Conservation (phyloP, 2,888 invertebrate species). For the Adineta ricciae region DNA sequence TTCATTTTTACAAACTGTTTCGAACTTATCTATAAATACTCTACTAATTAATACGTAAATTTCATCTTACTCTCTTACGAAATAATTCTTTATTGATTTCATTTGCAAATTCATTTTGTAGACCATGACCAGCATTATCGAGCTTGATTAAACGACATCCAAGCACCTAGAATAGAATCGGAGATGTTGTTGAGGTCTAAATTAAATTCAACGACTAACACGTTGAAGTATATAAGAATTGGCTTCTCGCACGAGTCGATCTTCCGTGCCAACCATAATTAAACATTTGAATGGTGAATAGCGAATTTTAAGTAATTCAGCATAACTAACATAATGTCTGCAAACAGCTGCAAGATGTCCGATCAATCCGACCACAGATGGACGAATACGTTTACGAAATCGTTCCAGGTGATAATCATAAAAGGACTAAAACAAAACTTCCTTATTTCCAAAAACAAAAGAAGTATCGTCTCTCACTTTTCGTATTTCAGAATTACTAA, state of each 20-base stretch:
- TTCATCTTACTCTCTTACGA: neutral
- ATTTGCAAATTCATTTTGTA: neutral
- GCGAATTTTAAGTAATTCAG: conserved; percentile 17
- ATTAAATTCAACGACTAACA: neutral
- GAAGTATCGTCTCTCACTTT: neutral
- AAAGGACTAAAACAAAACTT: neutral
- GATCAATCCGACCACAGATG: neutral
- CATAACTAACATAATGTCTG: conserved; percentile 14
- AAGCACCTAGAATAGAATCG: neutral
- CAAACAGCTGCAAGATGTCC: neutral
- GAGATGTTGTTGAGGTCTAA: neutral
- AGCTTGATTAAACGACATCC: neutral
- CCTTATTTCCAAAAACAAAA: too few species aligned
- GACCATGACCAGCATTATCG: conserved; percentile 14
- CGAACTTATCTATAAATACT: neutral
- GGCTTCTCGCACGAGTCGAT: neutral
- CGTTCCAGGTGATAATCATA: neutral
- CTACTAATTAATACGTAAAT: neutral
- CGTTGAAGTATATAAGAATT: neutral
- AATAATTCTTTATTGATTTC: conserved; percentile 13
- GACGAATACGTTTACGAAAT: neutral
- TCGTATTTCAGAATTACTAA: neutral
- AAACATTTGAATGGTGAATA: neutral
- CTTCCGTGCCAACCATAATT: conserved; percentile 4
- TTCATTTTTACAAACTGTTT: neutral